Conservation (phyloP, 1,140 invertebrate genomes). For the Caenorhabditis tropicalis region DNA sequence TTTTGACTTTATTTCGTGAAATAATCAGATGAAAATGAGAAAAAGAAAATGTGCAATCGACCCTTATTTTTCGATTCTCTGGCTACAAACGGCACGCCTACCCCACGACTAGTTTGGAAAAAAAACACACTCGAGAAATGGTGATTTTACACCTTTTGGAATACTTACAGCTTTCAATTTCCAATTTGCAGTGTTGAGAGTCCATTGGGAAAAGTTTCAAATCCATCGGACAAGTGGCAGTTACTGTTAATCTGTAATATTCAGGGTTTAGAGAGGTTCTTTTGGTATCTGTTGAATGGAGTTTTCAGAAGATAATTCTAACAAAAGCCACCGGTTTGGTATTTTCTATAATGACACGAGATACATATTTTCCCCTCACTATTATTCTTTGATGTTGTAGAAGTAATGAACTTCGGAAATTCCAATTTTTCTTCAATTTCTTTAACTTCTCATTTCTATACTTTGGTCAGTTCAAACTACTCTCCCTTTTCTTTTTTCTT, state of each 20-base stretch:
- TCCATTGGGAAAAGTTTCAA: slow-evolving; percentile 96
- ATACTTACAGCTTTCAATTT: slow-evolving; percentile 75
- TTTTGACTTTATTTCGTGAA: not conserved
- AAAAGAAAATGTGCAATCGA: slow-evolving; percentile 61
- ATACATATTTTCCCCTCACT: no score
- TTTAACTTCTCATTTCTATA: not conserved
- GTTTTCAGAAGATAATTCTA: no score
- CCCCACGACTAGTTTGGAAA: slow-evolving; percentile 47
- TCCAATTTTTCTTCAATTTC: no score
- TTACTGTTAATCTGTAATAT: slow-evolving; percentile 85
- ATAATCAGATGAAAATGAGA: not conserved
- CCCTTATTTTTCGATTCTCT: slow-evolving; percentile 29
- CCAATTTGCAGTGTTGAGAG: slow-evolving; percentile 75
- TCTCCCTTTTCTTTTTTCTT: not conserved
- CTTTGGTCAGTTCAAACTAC: not conserved
- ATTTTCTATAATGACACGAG: no score
- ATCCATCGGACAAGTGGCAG: slow-evolving; percentile 96
- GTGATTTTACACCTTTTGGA: not conserved
- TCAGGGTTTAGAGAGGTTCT: not conserved
- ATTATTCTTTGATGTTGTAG: no score
- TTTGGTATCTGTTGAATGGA: not conserved
- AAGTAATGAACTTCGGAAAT: no score
- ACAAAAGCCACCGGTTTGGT: no score
- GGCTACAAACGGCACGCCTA: slow-evolving; percentile 38
- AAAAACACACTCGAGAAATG: slow-evolving; percentile 27